phyloP scores from a whole-genome alignment of 2,797 vertebrate genomes.

The Sebastiscus tertius region DNA sequence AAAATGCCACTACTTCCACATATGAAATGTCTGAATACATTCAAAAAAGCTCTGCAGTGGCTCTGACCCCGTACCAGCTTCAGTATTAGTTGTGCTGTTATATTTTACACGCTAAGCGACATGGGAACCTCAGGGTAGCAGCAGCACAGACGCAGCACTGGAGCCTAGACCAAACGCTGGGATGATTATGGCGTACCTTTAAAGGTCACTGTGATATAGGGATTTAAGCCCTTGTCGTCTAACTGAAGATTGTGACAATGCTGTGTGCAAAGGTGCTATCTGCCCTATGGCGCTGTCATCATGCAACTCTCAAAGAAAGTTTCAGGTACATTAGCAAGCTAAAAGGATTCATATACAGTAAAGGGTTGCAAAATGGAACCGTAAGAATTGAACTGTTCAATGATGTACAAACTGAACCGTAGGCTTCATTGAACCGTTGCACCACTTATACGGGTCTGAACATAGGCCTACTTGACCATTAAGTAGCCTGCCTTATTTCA shows the following conservation, averaged over 20 bases:
- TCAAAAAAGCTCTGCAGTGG: constrained; percentile 52
- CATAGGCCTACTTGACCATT: background rate
- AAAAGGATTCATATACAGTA: background rate
- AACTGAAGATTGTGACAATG: constrained; percentile 1
- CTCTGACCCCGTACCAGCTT: constrained; percentile 48
- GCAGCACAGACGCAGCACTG: background rate
- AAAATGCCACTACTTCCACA: background rate
- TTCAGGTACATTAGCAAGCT: background rate
- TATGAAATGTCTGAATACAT: constrained; percentile 50
- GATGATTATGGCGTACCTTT: constrained; percentile 18
- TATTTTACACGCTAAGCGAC: constrained; percentile 58
- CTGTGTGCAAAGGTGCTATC: constrained; percentile 50
- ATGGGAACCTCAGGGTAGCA: constrained; percentile 20
- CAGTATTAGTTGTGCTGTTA: background rate
- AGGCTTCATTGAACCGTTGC: background rate
- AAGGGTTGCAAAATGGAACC: background rate
- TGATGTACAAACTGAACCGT: background rate
- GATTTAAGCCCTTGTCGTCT: constrained; percentile 30
- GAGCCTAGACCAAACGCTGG: constrained; percentile 20
- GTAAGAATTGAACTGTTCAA: background rate
- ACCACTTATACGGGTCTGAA: background rate
- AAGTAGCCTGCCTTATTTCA: too few relatives aligned
- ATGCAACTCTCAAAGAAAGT: background rate
- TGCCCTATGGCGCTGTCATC: constrained; percentile 20
- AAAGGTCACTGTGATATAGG: constrained; percentile 67